Percentiles rank a stretch among this genome's conserved stretches.
These are phyloP conservation scores for Blastobasis lacticolella DNA, from an alignment of 2,888 invertebrate species.

Conservation along the genomic window DNA sequence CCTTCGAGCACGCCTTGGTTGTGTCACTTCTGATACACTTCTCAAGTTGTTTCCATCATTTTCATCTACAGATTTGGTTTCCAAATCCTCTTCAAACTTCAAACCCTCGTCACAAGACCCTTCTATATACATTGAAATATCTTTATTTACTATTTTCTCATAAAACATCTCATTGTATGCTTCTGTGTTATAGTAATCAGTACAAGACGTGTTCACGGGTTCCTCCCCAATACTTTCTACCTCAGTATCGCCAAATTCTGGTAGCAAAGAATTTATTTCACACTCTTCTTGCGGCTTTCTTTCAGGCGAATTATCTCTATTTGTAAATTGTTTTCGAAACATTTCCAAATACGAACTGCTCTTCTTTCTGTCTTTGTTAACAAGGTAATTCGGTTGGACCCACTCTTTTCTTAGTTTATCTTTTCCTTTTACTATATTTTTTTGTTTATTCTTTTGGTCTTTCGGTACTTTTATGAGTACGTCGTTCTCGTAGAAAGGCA, in stretches of 20 bases:
- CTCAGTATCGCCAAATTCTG: constrained; percentile 62
- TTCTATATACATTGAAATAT: constrained; percentile 33
- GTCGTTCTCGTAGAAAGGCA: constrained; percentile 66
- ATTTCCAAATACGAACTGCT: constrained; percentile 49
- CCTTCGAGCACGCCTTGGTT: constrained; percentile 34
- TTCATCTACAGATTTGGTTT: constrained; percentile 24
- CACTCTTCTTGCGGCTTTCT: constrained; percentile 12
- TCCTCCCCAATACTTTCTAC: constrained; percentile 52
- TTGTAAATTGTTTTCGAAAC: constrained; percentile 43
- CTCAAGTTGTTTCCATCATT: constrained; percentile 36
- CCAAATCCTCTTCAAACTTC: not conserved
- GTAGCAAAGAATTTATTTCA: constrained; percentile 56
- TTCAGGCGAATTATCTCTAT: constrained; percentile 2
- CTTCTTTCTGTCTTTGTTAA: constrained; percentile 45
- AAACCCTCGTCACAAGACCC: constrained; percentile 35
- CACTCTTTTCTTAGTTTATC: constrained; percentile 24
- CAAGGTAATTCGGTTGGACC: constrained; percentile 35
- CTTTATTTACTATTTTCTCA: constrained; percentile 45
- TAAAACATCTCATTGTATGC: constrained; percentile 63
- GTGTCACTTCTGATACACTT: constrained; percentile 56
- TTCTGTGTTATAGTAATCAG: constrained; percentile 56
- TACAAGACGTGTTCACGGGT: constrained; percentile 18
- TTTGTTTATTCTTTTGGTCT: constrained; percentile 29
- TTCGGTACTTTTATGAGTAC: constrained; percentile 58
- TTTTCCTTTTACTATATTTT: constrained; percentile 16